Conservation (phyloP, 2,888 invertebrate genomes). For the Auanema sp. region DNA sequence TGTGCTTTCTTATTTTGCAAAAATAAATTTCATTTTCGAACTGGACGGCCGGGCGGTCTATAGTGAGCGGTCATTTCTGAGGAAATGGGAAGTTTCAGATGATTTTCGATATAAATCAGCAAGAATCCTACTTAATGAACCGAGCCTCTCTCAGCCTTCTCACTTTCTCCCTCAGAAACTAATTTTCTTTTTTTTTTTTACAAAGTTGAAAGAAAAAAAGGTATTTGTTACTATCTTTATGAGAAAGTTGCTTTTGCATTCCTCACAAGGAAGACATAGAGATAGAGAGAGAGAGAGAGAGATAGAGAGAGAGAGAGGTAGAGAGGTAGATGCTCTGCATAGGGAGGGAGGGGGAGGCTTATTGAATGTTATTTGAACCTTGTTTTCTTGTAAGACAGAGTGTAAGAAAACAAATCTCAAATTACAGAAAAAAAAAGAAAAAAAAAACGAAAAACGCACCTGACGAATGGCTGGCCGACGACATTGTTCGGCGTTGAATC, state of each 20-base stretch:
- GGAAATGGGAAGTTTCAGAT: too few relatives aligned
- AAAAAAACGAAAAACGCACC: too few relatives aligned
- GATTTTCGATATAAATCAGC: too few relatives aligned
- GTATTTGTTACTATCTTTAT: neutral
- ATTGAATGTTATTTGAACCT: too few relatives aligned
- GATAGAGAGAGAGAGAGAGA: conserved; percentile 2
- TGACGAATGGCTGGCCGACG: too few relatives aligned
- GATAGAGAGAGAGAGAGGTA: neutral
- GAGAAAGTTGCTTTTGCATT: neutral
- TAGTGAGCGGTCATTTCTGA: too few relatives aligned
- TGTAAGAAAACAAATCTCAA: neutral
- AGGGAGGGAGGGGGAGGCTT: conserved; percentile 1
- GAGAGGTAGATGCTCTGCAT: neutral
- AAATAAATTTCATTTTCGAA: too few relatives aligned
- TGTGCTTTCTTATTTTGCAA: too few relatives aligned
- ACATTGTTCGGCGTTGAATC: too few relatives aligned
- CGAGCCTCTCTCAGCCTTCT: neutral
- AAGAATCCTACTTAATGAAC: too few relatives aligned
- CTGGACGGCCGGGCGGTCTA: too few relatives aligned
- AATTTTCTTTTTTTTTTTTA: neutral
- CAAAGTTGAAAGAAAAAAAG: neutral
- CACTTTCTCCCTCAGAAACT: conserved; percentile 4
- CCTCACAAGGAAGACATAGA: neutral
- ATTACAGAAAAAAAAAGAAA: too few relatives aligned
- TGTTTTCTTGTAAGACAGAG: neutral